These are phyloP conservation scores for Orbicella faveolata DNA, from an alignment of 64 coral and sea anemone genomes.

Conservation along the genomic window DNA sequence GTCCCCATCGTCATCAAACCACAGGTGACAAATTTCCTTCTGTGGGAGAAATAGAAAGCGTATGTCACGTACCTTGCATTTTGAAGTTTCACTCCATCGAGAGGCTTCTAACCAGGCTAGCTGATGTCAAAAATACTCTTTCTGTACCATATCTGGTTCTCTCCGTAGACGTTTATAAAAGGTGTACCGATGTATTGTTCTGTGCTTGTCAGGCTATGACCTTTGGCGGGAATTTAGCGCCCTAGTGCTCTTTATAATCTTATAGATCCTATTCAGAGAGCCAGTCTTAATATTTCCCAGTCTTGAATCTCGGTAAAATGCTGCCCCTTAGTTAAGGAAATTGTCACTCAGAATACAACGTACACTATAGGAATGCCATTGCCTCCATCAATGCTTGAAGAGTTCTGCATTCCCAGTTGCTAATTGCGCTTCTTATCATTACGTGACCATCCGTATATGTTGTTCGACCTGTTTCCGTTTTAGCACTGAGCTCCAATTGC, in stretches of 20 bases:
- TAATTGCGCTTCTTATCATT: not conserved
- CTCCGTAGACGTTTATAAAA: not conserved
- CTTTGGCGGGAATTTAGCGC: not conserved
- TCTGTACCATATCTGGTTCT: not conserved
- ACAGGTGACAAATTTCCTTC: not conserved
- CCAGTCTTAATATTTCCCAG: not conserved
- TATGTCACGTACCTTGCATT: constrained; percentile 10
- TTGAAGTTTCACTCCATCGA: not conserved
- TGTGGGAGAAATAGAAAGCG: not conserved
- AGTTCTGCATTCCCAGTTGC: not conserved
- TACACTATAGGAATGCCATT: not conserved
- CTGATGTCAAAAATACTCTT: not conserved
- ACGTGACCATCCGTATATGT: not conserved
- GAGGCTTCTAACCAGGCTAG: not conserved
- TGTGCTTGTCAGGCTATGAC: too few relatives aligned
- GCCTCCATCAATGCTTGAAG: not conserved
- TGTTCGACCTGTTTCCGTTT: constrained; percentile 11
- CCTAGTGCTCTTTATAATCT: not conserved
- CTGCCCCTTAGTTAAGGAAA: not conserved
- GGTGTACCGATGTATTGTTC: not conserved
- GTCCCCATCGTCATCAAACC: too few relatives aligned
- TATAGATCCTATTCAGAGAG: not conserved
- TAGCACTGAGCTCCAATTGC: constrained; percentile 1
- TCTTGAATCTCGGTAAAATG: not conserved
- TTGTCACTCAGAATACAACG: not conserved